Base-by-base conservation (phyloP, 2,888 invertebrate genomes). In the Agonopterix subpropinquella region DNA sequence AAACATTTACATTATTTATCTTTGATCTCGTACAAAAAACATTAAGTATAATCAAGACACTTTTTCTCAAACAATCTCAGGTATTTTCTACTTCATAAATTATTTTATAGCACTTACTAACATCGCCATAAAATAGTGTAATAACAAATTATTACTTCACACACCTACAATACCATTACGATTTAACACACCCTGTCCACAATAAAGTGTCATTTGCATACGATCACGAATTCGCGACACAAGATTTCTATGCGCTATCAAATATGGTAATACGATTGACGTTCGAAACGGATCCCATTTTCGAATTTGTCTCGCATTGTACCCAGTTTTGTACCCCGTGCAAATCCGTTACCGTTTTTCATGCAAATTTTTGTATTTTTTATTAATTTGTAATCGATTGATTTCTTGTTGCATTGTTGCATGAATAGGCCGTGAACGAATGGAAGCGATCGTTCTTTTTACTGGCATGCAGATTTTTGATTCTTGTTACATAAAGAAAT, bases 301-400 rank as follows among this genome's bases (percentile, higher is more conserved):
- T 61, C 60, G 58, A 80, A 84, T 84, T 80, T 78, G 84, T 80
- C 65, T 55, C 79, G 71, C 80, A 76, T 81, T 83, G 71, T 84
- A 58, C 56, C 51, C 64, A 62, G 65, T 70, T 74, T 70, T 77
- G 70, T 76, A 65, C 58, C 55, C 61, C 62, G 67, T 65, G 71
- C 73, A 77, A 83, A 86, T 85, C 82, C 83, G 84, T 81, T 85
- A 75, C 65, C 64, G 65, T 8, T 72, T 80, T 78, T 75, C 62
- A 82, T 81, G 83, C 74, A 77, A 84, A 85, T 83, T 69, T 56
- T 62, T 59, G 56, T 49, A 49, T 48, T 61, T 64, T 66, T 61
- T 53, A 60, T 64, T 63, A 59, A 68, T 69, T 65, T 59, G 55
- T 63, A 71, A 72, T 72, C 72, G 70, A 75, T 74, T 36, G 35